A percentile compares a stretch with the other conserved stretches of the same genome.
Evolutionary conservation across 2,113 vertebrate species (phyloP).

Genomic region (Polyodon spathula): DNA sequence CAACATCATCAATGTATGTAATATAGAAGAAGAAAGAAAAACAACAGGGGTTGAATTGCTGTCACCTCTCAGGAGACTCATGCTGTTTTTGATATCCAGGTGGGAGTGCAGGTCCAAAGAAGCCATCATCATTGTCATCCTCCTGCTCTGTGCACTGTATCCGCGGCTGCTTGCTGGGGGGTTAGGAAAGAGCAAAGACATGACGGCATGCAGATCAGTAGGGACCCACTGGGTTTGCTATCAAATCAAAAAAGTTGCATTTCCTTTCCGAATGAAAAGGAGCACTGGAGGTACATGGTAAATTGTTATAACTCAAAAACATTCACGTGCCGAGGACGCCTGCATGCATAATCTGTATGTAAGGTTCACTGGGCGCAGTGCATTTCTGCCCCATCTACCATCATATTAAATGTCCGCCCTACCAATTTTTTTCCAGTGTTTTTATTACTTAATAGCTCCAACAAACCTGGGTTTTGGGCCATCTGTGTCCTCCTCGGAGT

Average conservation of each 20-base stretch:
- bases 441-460: constrained; percentile 1
- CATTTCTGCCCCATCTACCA: background rate
- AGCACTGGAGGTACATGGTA: too few relatives aligned
- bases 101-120: constrained; percentile 93
- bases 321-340: too few relatives aligned
- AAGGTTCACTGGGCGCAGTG: background rate
- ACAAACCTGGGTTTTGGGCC: constrained; percentile 47
- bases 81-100: constrained; percentile 85
- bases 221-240: constrained; percentile 41
- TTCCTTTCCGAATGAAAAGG: too few relatives aligned
- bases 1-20: too few relatives aligned
- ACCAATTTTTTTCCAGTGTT: background rate
- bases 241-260: background rate
- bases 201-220: background rate
- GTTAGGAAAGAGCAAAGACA: background rate
- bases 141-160: constrained; percentile 26
- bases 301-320: too few relatives aligned
- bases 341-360: background rate
- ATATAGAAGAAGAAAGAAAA: too few relatives aligned
- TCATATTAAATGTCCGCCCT: background rate
- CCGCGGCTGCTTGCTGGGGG: constrained; percentile 39
- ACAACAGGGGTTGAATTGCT: too few relatives aligned
- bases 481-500: constrained; percentile 23
- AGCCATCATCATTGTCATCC: constrained; percentile 64
- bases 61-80: constrained; percentile 79